Base-by-base conservation (phyloP, 2,888 invertebrate species). In the Morpho deidamia region DNA sequence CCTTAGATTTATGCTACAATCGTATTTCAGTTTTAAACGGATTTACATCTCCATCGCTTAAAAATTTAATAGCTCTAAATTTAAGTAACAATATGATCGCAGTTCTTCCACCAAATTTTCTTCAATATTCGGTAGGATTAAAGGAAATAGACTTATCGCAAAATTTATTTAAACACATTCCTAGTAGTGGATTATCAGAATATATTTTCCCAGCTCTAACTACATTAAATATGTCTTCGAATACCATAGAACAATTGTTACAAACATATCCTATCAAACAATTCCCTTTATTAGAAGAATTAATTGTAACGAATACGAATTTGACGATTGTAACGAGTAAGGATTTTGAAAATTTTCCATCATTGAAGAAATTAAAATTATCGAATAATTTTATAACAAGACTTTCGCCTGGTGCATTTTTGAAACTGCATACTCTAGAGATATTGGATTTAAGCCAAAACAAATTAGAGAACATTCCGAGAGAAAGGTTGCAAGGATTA, bases 401-500 rank as follows among this genome's bases (percentile, higher is more conserved):
- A 59, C 92, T 97, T 57, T 95, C 96, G 2, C 96, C 97, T 0
- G 95, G 96, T 40, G 96, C 97, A 49, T 96, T 97, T 74, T 92
- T 93, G 48, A 94, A 93, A 65, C 86, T 96, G 34, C 92, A 94
- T 43, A 94, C 93, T 75, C 90, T 97, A 59, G 90, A 95, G 53
- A 94, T 94, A 9, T 89, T 97, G 53, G 96, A 97, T 80, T 84
- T 97, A 61, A 95, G 95, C 64, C 91, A 94, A 66, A 97, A 97
- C 78, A 94, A 95, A 74, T 87, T 97, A 66, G 95, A 96, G 77
- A 87, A 95, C 61, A 83, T 97, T 68, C 96, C 96, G 11, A 94
- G 95, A 76, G 97, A 97, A 76, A 92, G 97, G 60, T 89, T 97
- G 59, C 94, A 94, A 76, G 96, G 96, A 34, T 84, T 97, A 48